These are phyloP conservation scores for Aphidius colemani DNA, from an alignment of 2,888 invertebrate species.

Conservation along the genomic window DNA sequence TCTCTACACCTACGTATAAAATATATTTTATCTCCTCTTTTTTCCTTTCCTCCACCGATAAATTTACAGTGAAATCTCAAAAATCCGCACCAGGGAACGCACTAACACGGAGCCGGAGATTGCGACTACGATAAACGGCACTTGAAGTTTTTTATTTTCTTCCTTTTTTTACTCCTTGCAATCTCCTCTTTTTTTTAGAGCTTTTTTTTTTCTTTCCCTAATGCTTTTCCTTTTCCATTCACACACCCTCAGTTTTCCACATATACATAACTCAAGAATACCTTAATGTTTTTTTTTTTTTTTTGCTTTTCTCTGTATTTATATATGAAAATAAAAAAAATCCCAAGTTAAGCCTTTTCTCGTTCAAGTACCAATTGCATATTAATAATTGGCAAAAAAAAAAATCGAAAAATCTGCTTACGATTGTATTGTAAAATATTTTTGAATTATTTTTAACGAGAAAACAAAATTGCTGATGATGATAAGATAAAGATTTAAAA, in stretches of 20 bases:
- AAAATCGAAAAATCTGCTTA: too few species aligned
- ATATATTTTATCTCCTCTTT: background rate
- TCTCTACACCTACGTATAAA: too few species aligned
- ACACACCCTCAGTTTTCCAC: constrained; percentile 11
- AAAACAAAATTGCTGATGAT: background rate
- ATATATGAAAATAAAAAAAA: background rate
- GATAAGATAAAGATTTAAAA: too few species aligned
- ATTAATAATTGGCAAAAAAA: constrained; percentile 1
- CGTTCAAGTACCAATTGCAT: background rate
- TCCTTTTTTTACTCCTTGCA: constrained; percentile 24
- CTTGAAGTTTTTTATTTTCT: constrained; percentile 33
- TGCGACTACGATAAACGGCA: constrained; percentile 38
- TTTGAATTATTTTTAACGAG: background rate
- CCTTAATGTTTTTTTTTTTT: background rate
- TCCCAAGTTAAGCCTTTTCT: background rate
- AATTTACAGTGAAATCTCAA: constrained; percentile 39
- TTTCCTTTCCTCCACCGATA: constrained; percentile 26
- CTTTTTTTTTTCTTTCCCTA: constrained; percentile 19
- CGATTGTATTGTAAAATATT: too few species aligned
- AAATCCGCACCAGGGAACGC: constrained; percentile 32
- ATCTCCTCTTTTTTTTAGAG: constrained; percentile 2
- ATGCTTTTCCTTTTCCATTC: constrained; percentile 23
- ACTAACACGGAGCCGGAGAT: constrained; percentile 33
- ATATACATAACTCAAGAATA: constrained; percentile 18
- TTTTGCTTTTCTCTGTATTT: background rate